A percentile compares a stretch with the other conserved stretches of the same genome.
Conservation (phyloP, 2,113 vertebrate genomes). For the Calyptommatus sinebrachiatus region DNA sequence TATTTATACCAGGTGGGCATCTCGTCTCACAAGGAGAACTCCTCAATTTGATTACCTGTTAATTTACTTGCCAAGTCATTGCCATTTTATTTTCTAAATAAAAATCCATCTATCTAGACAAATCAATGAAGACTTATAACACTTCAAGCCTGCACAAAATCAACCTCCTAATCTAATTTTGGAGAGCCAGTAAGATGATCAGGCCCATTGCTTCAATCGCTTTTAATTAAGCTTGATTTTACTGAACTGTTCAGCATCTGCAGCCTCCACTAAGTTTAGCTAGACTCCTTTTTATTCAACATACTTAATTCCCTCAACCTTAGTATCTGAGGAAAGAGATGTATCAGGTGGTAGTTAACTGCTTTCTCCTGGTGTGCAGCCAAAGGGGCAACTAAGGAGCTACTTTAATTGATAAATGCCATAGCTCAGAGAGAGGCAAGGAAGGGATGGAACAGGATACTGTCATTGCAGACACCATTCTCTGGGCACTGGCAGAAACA, state of each 20-base stretch:
- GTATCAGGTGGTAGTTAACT: too few species aligned
- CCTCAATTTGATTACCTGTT: constrained; percentile 64
- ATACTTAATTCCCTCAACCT: constrained; percentile 20
- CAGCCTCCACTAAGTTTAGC: constrained; percentile 3
- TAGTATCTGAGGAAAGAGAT: too few species aligned
- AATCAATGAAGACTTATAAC: constrained; percentile 38
- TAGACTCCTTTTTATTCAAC: neutral
- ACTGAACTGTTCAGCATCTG: neutral
- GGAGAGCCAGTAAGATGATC: constrained; percentile 26
- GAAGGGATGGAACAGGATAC: too few species aligned
- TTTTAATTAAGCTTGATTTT: constrained; percentile 28
- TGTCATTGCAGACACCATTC: too few species aligned
- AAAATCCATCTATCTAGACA: constrained; percentile 32
- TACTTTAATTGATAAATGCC: too few species aligned
- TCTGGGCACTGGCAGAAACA: too few species aligned
- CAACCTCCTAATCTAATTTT: constrained; percentile 31
- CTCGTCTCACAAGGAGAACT: constrained; percentile 50
- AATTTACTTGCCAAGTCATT: constrained; percentile 63
- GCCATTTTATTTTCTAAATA: constrained; percentile 63
- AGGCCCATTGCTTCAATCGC: constrained; percentile 21
- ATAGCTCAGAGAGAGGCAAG: too few species aligned
- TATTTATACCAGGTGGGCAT: constrained; percentile 55
- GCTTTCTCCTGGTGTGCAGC: too few species aligned
- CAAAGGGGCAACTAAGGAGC: too few species aligned
- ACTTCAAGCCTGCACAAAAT: constrained; percentile 40